phyloP scores from a whole-genome alignment of 2,113 vertebrate genomes.

The Dasyornis broadbenti region DNA sequence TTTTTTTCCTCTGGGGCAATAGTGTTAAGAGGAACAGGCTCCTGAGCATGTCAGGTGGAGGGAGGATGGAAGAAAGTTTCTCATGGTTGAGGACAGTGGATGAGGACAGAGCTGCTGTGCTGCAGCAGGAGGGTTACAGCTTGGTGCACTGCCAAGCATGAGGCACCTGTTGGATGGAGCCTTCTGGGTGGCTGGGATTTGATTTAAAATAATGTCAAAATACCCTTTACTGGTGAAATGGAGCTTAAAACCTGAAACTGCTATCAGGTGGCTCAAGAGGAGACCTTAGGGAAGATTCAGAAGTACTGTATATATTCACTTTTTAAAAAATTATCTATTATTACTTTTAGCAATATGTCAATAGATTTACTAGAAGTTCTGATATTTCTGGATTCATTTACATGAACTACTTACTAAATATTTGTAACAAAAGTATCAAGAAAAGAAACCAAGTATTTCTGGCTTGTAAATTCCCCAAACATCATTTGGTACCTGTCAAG shows the following conservation, averaged over 20 bases:
- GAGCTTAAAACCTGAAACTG: neutral
- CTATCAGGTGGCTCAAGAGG: neutral
- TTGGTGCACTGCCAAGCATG: accelerated
- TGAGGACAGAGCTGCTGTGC: neutral
- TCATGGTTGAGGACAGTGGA: neutral
- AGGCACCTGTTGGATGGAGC: accelerated
- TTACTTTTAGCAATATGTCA: neutral
- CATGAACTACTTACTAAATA: neutral
- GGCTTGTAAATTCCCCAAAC: neutral
- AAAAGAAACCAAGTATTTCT: neutral
- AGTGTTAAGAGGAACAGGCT: neutral
- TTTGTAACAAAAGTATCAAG: neutral
- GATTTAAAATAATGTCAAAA: neutral
- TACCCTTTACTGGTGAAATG: neutral
- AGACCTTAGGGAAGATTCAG: neutral
- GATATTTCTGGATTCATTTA: neutral
- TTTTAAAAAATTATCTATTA: accelerated
- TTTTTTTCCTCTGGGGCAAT: neutral
- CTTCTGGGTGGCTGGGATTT: neutral
- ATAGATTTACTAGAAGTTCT: neutral
- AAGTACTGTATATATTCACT: neutral
- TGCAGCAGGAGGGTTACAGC: neutral
- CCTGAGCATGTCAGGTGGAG: neutral
- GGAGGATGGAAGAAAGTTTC: neutral
- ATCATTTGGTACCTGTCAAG: neutral